Conservation (phyloP, 2,113 vertebrate genomes). For the Xiphophorus hellerii region DNA sequence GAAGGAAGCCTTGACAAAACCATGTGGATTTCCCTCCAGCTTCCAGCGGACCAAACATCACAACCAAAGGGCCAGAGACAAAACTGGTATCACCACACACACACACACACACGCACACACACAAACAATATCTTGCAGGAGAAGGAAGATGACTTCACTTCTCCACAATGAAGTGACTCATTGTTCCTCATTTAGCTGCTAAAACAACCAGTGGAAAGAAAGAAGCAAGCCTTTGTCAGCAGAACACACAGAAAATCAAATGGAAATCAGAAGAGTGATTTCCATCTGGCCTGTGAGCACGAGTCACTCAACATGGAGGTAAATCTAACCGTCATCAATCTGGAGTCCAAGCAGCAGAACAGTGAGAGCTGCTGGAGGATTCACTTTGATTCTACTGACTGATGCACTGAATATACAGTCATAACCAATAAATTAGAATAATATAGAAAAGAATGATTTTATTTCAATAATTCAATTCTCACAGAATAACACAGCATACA, state of each 20-base stretch:
- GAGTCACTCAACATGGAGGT: background rate
- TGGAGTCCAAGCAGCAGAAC: background rate
- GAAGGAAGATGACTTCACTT: slow-evolving; percentile 66
- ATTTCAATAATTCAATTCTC: too few species aligned
- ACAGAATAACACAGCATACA: too few species aligned
- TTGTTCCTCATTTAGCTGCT: slow-evolving; percentile 57
- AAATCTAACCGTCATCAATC: background rate
- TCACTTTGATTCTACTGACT: slow-evolving; percentile 21
- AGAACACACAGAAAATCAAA: slow-evolving; percentile 27
- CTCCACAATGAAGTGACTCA: slow-evolving; percentile 63
- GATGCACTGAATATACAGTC: slow-evolving; percentile 5
- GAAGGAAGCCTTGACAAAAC: background rate
- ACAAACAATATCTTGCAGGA: slow-evolving; percentile 56
- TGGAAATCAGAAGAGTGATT: slow-evolving; percentile 17
- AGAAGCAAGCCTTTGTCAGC: slow-evolving; percentile 34
- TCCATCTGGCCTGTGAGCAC: background rate
- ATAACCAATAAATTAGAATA: too few species aligned
- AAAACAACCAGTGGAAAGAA: slow-evolving; percentile 43
- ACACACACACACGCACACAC: background rate
- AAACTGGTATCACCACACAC: slow-evolving; percentile 39
- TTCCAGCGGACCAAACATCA: background rate
- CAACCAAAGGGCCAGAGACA: slow-evolving; percentile 33
- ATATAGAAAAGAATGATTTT: too few species aligned
- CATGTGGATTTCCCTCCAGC: slow-evolving; percentile 31
- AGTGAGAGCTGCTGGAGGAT: background rate